A percentile compares a stretch with the other conserved stretches of the same genome.
Evolutionary conservation across 2,888 invertebrate species (phyloP).

Genomic region (Biston stratarius): DNA sequence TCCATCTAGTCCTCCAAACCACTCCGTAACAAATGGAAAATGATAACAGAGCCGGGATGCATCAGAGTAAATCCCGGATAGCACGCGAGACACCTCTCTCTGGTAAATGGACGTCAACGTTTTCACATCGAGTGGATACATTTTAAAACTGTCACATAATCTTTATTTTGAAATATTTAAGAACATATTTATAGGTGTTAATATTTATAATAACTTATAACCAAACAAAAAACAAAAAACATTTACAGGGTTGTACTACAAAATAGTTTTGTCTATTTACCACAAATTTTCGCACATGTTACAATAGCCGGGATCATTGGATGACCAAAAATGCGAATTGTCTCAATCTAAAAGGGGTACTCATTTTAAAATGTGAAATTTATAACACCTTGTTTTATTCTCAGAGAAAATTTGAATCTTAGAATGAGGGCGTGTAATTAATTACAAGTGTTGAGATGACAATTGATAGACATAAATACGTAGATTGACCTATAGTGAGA

Average conservation of each 20-base stretch:
- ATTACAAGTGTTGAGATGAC: too few species aligned
- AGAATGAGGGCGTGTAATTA: too few species aligned
- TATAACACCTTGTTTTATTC: too few species aligned
- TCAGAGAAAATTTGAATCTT: too few species aligned
- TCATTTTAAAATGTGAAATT: too few species aligned
- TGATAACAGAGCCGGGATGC: conserved; percentile 39
- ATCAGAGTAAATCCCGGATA: conserved; percentile 40
- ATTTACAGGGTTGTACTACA: neutral
- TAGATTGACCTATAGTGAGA: too few species aligned
- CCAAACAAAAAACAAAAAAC: neutral
- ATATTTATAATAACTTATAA: neutral
- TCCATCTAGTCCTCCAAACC: conserved; percentile 15
- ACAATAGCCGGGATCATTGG: too few species aligned
- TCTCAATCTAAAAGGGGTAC: too few species aligned
- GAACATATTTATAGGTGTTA: neutral
- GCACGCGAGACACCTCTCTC: conserved; percentile 35
- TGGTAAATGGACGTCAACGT: conserved; percentile 38
- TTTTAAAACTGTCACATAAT: conserved; percentile 3
- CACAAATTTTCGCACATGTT: too few species aligned
- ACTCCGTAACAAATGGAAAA: conserved; percentile 25
- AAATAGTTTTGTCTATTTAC: too few species aligned
- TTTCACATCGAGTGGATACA: conserved; percentile 32
- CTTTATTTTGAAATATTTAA: conserved; percentile 5
- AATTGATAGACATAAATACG: too few species aligned
- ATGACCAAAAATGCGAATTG: too few species aligned